phyloP scores from a whole-genome alignment of 2,888 invertebrate genomes.

The Barypeithes pellucidus region DNA sequence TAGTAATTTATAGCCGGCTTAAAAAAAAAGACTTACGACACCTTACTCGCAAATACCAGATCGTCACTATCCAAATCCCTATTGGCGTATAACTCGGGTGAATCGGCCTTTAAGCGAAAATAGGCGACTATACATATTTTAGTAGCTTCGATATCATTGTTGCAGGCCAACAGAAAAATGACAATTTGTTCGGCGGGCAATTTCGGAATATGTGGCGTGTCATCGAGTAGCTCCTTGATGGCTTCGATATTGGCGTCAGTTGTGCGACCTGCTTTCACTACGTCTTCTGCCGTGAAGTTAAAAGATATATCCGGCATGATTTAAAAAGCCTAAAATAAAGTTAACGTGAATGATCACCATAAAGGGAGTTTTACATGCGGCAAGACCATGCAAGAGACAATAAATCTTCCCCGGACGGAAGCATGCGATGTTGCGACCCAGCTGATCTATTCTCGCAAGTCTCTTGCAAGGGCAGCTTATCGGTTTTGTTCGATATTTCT shows the following conservation, averaged over 20 bases:
- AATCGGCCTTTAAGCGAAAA: slow-evolving; percentile 74
- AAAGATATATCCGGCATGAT: slow-evolving; percentile 13
- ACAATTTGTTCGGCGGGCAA: slow-evolving; percentile 77
- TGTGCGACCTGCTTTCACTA: slow-evolving; percentile 57
- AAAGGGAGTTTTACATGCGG: too few relatives aligned
- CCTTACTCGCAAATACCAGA: slow-evolving; percentile 70
- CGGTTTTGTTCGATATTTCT: too few relatives aligned
- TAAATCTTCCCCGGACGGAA: too few relatives aligned
- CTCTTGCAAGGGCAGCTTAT: too few relatives aligned
- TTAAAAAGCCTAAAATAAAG: not conserved
- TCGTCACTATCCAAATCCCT: slow-evolving; percentile 70
- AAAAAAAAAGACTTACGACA: slow-evolving; percentile 72
- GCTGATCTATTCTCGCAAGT: too few relatives aligned
- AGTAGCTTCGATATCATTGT: slow-evolving; percentile 75
- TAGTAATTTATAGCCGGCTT: too few relatives aligned
- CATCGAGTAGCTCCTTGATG: slow-evolving; percentile 62
- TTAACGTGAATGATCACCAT: too few relatives aligned
- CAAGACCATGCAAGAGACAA: too few relatives aligned
- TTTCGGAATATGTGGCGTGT: slow-evolving; percentile 60
- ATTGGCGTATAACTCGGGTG: slow-evolving; percentile 78
- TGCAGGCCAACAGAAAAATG: slow-evolving; percentile 79
- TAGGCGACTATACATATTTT: slow-evolving; percentile 78
- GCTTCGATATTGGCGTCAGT: slow-evolving; percentile 59
- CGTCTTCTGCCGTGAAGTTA: slow-evolving; percentile 57
- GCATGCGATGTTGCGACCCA: too few relatives aligned